These are phyloP conservation scores for Eledona agricola DNA, from an alignment of 2,888 invertebrate species.

Conservation along the genomic window DNA sequence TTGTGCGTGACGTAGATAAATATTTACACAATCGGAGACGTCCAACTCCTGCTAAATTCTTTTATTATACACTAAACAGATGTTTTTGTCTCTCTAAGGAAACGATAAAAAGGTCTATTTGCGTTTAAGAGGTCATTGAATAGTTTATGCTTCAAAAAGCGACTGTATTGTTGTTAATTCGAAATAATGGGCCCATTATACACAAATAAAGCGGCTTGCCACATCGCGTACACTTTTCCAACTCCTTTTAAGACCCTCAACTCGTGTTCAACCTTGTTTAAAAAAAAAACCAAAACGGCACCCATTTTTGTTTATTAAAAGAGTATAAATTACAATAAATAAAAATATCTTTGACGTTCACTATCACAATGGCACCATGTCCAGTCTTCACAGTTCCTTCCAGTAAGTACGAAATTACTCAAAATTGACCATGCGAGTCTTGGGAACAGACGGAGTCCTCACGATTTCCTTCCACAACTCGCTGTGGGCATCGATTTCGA, in stretches of 20 bases:
- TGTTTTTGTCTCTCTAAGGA: conserved; percentile 22
- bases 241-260: conserved; percentile 1
- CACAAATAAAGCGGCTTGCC: conserved; percentile 6
- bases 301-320: conserved; percentile 18
- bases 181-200: conserved; percentile 20
- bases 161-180: conserved; percentile 20
- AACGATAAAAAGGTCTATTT: conserved; percentile 14
- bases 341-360: conserved; percentile 10
- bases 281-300: conserved; percentile 8
- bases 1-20: conserved; percentile 8
- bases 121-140: conserved; percentile 17
- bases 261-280: not conserved
- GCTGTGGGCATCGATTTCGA: conserved; percentile 71
- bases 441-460: conserved; percentile 66
- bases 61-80: conserved; percentile 10
- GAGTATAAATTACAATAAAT: conserved; percentile 28
- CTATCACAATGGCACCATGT: conserved; percentile 9
- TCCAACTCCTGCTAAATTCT: conserved; percentile 3
- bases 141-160: conserved; percentile 20
- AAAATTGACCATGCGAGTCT: conserved; percentile 70
- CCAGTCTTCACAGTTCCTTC: conserved; percentile 22
- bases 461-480: conserved; percentile 72
- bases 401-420: conserved; percentile 57
- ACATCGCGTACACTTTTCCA: conserved; percentile 3
- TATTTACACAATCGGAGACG: conserved; percentile 9